phyloP scores from a whole-genome alignment of 2,888 invertebrate species.

The Heteromyza rotundicornis region DNA sequence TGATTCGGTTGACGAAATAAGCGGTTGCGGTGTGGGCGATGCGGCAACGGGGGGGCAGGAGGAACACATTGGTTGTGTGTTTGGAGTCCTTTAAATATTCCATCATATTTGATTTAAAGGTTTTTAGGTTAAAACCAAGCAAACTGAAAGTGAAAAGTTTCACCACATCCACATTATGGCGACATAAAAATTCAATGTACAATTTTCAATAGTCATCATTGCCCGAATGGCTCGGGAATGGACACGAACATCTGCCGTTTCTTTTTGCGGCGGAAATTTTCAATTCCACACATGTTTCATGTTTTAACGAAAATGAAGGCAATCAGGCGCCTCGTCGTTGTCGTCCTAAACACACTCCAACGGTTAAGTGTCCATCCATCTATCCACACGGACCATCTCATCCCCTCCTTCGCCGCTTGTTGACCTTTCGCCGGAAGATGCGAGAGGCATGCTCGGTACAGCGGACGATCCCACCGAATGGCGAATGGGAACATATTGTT shows the following conservation, averaged over 20 bases:
- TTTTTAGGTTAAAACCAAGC: background rate
- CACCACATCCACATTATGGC: background rate
- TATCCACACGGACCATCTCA: background rate
- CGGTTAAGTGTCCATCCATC: conserved; percentile 11
- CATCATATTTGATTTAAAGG: background rate
- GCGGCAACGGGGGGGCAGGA: no score
- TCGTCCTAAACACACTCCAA: background rate
- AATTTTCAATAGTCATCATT: conserved; percentile 1
- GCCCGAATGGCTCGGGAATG: background rate
- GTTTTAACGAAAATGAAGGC: conserved; percentile 38
- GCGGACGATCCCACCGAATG: no score
- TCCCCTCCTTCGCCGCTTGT: background rate
- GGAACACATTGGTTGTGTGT: no score
- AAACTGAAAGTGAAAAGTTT: background rate
- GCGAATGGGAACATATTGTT: conserved; percentile 42
- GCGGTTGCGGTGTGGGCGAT: background rate
- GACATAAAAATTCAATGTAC: conserved; percentile 14
- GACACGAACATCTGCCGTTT: conserved; percentile 23
- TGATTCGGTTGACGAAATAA: conserved; percentile 16
- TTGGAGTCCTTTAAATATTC: background rate
- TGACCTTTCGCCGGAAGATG: background rate
- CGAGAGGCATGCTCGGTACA: background rate
- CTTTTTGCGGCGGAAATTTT: conserved; percentile 22
- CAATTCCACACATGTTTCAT: conserved; percentile 39
- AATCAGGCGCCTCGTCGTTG: conserved; percentile 31